These are phyloP conservation scores for Aphrophora alni DNA, from an alignment of 2,888 invertebrate species.

Conservation along the genomic window DNA sequence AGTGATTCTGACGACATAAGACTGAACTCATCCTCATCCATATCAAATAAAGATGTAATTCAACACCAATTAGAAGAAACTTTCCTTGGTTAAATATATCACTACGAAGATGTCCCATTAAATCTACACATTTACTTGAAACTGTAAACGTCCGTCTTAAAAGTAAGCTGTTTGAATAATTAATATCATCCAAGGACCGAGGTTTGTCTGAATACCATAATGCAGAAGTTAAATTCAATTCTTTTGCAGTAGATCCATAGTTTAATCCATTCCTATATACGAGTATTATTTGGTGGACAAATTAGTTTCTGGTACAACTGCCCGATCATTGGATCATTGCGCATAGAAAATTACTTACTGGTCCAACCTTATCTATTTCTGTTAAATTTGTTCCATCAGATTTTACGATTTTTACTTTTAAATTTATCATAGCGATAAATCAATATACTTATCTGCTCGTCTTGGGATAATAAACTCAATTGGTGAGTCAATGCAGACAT, in stretches of 20 bases:
- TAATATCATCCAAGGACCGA: conserved; percentile 38
- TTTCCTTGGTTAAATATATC: no score
- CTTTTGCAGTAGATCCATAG: conserved; percentile 37
- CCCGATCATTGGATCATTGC: conserved; percentile 50
- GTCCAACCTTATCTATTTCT: conserved; percentile 29
- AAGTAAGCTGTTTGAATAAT: conserved; percentile 20
- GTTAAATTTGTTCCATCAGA: not conserved
- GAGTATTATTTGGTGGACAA: conserved; percentile 48
- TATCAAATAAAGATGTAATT: no score
- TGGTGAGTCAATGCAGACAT: conserved; percentile 46
- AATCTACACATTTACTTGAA: no score
- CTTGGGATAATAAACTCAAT: conserved; percentile 51
- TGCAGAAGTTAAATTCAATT: conserved; percentile 38
- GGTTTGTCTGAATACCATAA: conserved; percentile 44
- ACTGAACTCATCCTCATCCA: no score
- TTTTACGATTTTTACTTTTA: conserved; percentile 39
- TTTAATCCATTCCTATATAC: conserved; percentile 47
- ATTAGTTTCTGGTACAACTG: conserved; percentile 51
- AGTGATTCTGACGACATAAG: no score
- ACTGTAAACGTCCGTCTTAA: conserved; percentile 9
- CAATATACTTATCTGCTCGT: conserved; percentile 48
- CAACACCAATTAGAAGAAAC: no score
- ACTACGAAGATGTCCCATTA: no score
- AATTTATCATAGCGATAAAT: conserved; percentile 49
- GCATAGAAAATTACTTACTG: conserved; percentile 48